Conservation (phyloP, 2,888 invertebrate genomes). For the Atherix ibis region DNA sequence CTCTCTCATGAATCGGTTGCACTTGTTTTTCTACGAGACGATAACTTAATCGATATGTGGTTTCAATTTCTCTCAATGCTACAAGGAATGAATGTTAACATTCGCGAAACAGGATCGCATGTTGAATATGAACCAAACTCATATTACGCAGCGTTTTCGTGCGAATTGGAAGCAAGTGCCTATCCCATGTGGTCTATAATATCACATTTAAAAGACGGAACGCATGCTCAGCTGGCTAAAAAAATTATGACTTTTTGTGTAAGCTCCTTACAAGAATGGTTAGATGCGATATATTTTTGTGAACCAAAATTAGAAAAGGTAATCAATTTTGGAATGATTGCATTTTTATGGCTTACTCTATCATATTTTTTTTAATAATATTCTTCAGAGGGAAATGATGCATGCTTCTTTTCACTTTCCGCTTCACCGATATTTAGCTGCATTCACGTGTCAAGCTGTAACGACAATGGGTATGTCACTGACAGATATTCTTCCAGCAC, state of each 20-base stretch:
- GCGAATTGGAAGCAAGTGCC: slow-evolving; percentile 91
- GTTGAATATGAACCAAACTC: slow-evolving; percentile 95
- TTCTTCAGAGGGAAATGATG: slow-evolving; percentile 49
- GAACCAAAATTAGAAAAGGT: slow-evolving; percentile 46
- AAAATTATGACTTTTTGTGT: slow-evolving; percentile 63
- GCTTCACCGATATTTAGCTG: slow-evolving; percentile 84
- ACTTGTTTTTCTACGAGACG: slow-evolving; percentile 73
- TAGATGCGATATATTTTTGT: slow-evolving; percentile 65
- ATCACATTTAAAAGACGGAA: slow-evolving; percentile 62
- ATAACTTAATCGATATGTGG: slow-evolving; percentile 87
- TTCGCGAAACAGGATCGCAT: slow-evolving; percentile 76
- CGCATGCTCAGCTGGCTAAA: slow-evolving; percentile 57
- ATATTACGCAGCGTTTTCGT: slow-evolving; percentile 95
- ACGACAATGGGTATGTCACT: slow-evolving; percentile 62
- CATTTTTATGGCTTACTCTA: background rate
- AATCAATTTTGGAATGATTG: background rate
- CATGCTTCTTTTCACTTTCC: slow-evolving; percentile 95
- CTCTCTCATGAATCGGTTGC: slow-evolving; percentile 86
- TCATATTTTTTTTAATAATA: slow-evolving; percentile 2
- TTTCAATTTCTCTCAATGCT: slow-evolving; percentile 86
- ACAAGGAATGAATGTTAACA: slow-evolving; percentile 97
- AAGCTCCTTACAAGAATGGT: slow-evolving; percentile 70
- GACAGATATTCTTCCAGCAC: slow-evolving; percentile 62
- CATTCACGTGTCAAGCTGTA: slow-evolving; percentile 72
- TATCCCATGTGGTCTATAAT: slow-evolving; percentile 97